Conservation (phyloP, 2,797 vertebrate genomes). For the Aphelocoma californica region DNA sequence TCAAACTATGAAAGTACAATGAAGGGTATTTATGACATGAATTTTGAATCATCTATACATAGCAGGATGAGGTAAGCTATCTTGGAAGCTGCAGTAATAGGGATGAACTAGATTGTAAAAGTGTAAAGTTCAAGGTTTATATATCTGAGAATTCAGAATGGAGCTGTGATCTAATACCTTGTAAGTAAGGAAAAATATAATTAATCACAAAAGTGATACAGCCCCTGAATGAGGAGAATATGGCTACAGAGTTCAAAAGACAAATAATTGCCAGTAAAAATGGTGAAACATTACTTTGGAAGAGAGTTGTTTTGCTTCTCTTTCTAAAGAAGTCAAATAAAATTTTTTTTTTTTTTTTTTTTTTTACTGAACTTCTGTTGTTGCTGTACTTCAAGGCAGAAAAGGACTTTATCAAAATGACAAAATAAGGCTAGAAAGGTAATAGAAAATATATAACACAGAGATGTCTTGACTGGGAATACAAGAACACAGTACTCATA, state of each 20-base stretch:
- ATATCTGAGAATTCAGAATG: not conserved
- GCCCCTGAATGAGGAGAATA: not conserved
- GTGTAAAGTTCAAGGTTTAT: not conserved
- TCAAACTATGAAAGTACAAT: not conserved
- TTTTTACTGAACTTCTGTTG: not conserved
- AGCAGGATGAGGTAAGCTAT: not conserved
- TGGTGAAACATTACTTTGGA: not conserved
- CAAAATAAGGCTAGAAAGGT: not conserved
- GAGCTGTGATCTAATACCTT: not conserved
- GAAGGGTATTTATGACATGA: not conserved
- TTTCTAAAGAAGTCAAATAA: not conserved
- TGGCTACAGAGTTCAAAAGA: not conserved
- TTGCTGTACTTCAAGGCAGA: not conserved
- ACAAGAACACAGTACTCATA: not conserved
- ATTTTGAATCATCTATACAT: not conserved
- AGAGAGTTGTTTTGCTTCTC: not conserved
- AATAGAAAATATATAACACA: not conserved
- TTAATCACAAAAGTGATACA: not conserved
- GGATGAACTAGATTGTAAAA: not conserved
- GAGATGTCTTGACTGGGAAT: not conserved
- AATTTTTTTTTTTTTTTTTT: not conserved
- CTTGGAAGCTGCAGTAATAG: not conserved
- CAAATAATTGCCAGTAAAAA: not conserved
- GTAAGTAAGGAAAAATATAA: not conserved
- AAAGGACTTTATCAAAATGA: constrained; percentile 4